A percentile compares a stretch with the other conserved stretches of the same genome.
Conservation (phyloP, 2,888 invertebrate genomes). For the Melipona bicolor region DNA sequence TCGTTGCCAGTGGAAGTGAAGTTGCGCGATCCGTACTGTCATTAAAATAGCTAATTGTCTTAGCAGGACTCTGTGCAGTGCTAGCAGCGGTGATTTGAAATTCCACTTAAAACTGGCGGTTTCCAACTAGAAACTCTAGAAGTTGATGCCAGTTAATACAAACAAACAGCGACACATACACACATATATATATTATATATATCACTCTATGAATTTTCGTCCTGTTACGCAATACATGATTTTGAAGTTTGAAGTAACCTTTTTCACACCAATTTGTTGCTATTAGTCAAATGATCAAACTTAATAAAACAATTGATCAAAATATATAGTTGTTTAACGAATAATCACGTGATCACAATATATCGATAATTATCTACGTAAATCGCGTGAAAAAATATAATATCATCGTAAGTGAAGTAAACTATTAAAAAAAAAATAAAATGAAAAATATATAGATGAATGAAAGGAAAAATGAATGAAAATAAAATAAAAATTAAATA, state of each 20-base stretch:
- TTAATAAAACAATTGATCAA: too few species aligned
- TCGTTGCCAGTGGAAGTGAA: background rate
- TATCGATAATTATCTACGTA: background rate
- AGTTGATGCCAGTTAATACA: background rate
- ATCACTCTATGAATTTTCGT: background rate
- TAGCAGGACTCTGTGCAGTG: background rate
- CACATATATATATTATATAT: too few species aligned
- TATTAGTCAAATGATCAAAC: too few species aligned
- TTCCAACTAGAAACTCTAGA: background rate
- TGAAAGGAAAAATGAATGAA: too few species aligned
- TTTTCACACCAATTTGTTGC: too few species aligned
- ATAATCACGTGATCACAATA: too few species aligned
- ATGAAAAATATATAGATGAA: too few species aligned
- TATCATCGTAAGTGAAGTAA: too few species aligned
- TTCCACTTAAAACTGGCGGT: background rate
- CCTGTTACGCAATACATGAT: background rate
- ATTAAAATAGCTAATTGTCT: conserved; percentile 4
- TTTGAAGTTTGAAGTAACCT: background rate
- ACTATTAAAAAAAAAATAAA: too few species aligned
- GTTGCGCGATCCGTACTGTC: background rate
- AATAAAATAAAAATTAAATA: too few species aligned
- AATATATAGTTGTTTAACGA: too few species aligned
- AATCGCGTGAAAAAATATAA: background rate
- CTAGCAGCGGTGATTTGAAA: background rate
- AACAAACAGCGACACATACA: background rate